phyloP scores from a whole-genome alignment of 2,113 vertebrate species.

The Hymenochirus boettgeri region DNA sequence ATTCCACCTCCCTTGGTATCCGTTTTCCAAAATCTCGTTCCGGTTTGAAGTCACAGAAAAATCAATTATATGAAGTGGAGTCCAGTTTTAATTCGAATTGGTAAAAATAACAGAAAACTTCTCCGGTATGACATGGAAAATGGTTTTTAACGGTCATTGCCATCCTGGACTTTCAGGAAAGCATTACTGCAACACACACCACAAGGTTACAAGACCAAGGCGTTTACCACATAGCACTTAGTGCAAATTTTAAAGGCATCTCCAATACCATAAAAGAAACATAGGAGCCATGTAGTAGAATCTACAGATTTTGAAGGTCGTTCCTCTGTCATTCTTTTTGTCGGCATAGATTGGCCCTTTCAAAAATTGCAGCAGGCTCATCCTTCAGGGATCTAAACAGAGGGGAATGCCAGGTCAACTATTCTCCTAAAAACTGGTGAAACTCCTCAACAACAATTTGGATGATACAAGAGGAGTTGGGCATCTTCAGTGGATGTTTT shows the following conservation, averaged over 20 bases:
- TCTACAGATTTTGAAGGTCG: constrained; percentile 89
- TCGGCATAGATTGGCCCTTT: constrained; percentile 82
- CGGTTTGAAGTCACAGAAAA: constrained; percentile 97
- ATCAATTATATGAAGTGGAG: constrained; percentile 92
- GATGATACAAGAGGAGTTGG: constrained; percentile 88
- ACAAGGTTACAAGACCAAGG: constrained; percentile 90
- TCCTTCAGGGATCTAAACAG: constrained; percentile 91
- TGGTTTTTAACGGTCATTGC: constrained; percentile 85
- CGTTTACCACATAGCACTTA: constrained; percentile 87
- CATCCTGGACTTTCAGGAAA: constrained; percentile 84
- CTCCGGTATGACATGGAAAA: constrained; percentile 74
- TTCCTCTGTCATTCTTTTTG: constrained; percentile 83
- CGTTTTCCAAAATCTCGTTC: constrained; percentile 98
- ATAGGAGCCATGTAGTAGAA: constrained; percentile 90
- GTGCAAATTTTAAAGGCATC: constrained; percentile 92
- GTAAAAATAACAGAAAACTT: constrained; percentile 96
- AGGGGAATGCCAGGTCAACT: constrained; percentile 92
- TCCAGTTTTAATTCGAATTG: constrained; percentile 94
- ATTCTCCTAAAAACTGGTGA: constrained; percentile 94
- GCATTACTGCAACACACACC: constrained; percentile 83
- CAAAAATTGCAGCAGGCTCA: constrained; percentile 88
- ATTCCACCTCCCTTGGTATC: constrained; percentile 97
- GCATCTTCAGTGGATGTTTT: constrained; percentile 78
- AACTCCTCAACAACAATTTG: constrained; percentile 91
- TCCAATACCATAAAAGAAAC: constrained; percentile 86